Base-by-base conservation (phyloP, 2,797 vertebrate species). In the Anas bernieri region DNA sequence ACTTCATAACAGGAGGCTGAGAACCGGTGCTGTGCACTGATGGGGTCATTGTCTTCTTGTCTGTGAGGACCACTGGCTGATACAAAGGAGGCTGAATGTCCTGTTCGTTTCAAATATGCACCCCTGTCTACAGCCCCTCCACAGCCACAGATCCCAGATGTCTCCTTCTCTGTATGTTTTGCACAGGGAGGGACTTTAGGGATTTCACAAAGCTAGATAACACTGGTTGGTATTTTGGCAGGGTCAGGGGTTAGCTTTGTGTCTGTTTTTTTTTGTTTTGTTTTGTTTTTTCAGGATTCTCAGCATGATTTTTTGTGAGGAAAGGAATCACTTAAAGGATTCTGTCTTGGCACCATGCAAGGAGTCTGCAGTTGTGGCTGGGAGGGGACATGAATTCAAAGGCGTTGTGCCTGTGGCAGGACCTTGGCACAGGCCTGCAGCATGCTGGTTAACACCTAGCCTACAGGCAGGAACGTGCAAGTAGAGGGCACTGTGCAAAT, bases 321-420 rank as follows among this genome's bases (percentile, higher is more conserved):
- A 52, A 83, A 78, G 16, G 7, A 54, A 30, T 63, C 20, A 2
- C 14, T 63, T 4, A 3, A 30, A 30, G 45, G 46, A 12, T 15
- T 43, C 37, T 43, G 22, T 16, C 75, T 77, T 61, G 48, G 6
- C 0, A 0, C 22, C 26, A 6, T 14, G 4, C 45, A 26, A 46
- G 56, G 20, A 30, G 17, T 50, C 25, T 1, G 3, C 1, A 0
- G 31, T 8, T 2, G 3, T 46, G 56, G 5, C 48, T 90, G 31
- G 9, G n/a, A 72, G 15, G 7, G 35, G 17, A 0, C 31, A 26
- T 2, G 9, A 8, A 31, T 59, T 64, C 14, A 3, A 64, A 61
- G 39, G 20, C 9, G 13, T 37, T 46, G 7, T 28, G 33, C 35
- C 46, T 48, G 33, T 33, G 25, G 66, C 33, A 52, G 23, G 22